Evolutionary conservation across 2,888 invertebrate genomes (phyloP).

Genomic region (Pyrrhosoma nymphula): DNA sequence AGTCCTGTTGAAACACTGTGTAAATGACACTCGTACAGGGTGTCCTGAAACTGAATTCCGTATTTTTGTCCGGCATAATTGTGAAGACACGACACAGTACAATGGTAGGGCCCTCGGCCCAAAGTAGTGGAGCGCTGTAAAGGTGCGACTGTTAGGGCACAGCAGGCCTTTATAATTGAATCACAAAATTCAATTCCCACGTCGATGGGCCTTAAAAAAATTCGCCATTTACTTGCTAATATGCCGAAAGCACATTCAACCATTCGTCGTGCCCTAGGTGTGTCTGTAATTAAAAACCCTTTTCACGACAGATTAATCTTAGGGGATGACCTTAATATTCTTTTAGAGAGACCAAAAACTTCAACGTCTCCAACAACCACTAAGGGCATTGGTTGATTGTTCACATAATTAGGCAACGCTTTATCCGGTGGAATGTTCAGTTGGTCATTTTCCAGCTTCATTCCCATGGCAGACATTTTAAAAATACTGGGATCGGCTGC

Average conservation of each 20-base stretch:
- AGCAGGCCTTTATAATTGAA: neutral
- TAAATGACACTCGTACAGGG: too few species aligned
- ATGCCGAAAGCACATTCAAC: constrained; percentile 42
- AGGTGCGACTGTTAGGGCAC: too few species aligned
- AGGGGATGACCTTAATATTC: constrained; percentile 72
- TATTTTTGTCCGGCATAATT: neutral
- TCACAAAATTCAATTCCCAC: neutral
- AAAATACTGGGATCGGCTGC: constrained; percentile 74
- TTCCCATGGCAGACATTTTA: constrained; percentile 72
- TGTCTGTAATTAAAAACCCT: constrained; percentile 70
- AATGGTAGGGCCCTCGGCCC: too few species aligned
- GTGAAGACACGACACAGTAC: too few species aligned
- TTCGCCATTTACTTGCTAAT: neutral
- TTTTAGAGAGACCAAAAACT: constrained; percentile 72
- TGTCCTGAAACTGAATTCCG: too few species aligned
- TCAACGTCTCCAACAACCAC: constrained; percentile 74
- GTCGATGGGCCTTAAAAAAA: neutral
- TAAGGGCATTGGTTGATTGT: constrained; percentile 70
- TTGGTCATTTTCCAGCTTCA: constrained; percentile 69
- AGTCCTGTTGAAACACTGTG: too few species aligned
- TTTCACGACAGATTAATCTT: constrained; percentile 62
- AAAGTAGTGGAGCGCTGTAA: too few species aligned
- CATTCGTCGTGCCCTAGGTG: constrained; percentile 68
- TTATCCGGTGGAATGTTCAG: constrained; percentile 72
- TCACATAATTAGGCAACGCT: constrained; percentile 72